These are phyloP conservation scores for Penaeus indicus DNA, from an alignment of 1,140 invertebrate species.

Conservation along the genomic window DNA sequence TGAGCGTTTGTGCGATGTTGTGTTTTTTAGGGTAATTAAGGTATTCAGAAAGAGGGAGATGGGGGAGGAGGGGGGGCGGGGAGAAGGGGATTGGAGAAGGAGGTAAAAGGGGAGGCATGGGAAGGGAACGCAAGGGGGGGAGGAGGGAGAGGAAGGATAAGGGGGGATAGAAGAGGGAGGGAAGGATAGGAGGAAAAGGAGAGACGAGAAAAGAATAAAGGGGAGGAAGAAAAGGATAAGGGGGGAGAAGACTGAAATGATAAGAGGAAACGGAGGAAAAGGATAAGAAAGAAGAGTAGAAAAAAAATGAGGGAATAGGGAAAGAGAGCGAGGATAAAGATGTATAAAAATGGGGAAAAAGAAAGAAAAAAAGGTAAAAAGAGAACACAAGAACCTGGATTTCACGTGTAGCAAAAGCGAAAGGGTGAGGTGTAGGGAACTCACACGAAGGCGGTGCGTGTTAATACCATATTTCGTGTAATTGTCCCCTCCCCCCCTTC, in stretches of 20 bases:
- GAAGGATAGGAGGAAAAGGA: not conserved
- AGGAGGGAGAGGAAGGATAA: not conserved
- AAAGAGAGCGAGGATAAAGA: not conserved
- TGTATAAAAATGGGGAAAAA: not conserved
- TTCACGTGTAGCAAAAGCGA: no score
- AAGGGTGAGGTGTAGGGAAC: not conserved
- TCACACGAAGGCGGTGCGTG: conserved; percentile 1
- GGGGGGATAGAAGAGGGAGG: not conserved
- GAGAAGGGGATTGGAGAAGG: not conserved
- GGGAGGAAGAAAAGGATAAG: not conserved
- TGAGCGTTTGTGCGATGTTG: not conserved
- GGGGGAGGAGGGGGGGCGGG: not conserved
- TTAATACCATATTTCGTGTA: conserved; percentile 22
- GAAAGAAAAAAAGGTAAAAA: not conserved
- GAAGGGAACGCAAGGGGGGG: not conserved
- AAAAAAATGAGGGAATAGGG: not conserved
- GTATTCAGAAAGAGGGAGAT: not conserved
- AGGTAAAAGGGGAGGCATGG: not conserved
- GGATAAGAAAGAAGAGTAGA: not conserved
- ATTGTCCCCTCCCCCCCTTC: not conserved
- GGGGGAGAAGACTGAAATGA: not conserved
- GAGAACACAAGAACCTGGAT: not conserved
- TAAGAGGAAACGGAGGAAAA: not conserved
- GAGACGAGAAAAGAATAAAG: not conserved
- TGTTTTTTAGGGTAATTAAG: conserved; percentile 29